Percentiles rank a stretch among this genome's conserved stretches.
phyloP scores from a whole-genome alignment of 2,888 invertebrate species.

The Panopea generosa region DNA sequence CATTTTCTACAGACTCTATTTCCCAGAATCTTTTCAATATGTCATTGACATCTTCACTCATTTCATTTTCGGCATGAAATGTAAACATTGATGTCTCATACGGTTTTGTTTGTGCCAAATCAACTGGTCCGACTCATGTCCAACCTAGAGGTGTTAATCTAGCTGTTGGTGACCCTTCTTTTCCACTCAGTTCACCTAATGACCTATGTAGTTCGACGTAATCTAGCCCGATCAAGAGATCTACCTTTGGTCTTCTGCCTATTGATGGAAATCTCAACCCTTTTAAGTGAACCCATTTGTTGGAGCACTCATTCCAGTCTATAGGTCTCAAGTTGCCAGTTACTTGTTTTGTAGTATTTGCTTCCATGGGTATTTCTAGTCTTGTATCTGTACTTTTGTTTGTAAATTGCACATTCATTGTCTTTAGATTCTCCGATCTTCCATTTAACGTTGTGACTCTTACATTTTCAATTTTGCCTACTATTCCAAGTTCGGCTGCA shows the following conservation, averaged over 20 bases:
- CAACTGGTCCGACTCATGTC: too few relatives aligned
- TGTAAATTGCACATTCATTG: slow-evolving; percentile 19
- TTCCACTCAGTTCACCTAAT: slow-evolving; percentile 34
- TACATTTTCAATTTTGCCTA: slow-evolving; percentile 17
- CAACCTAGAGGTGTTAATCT: slow-evolving; percentile 50
- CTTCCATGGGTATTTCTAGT: slow-evolving; percentile 1
- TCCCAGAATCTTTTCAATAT: slow-evolving; percentile 30
- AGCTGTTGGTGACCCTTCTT: slow-evolving; percentile 40
- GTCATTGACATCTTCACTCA: too few relatives aligned
- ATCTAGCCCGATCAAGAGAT: too few relatives aligned
- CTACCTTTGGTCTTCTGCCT: too few relatives aligned
- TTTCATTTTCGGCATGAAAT: background rate
- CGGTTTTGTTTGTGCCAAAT: background rate
- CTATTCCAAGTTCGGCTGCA: slow-evolving; percentile 21
- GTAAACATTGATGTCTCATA: background rate
- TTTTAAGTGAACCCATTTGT: slow-evolving; percentile 38
- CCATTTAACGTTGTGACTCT: slow-evolving; percentile 37
- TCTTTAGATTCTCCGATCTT: slow-evolving; percentile 27
- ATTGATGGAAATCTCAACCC: slow-evolving; percentile 42
- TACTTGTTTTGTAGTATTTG: slow-evolving; percentile 32
- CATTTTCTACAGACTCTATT: slow-evolving; percentile 12
- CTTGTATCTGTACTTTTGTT: slow-evolving; percentile 27
- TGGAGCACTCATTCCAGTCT: slow-evolving; percentile 35
- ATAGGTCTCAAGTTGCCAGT: slow-evolving; percentile 37
- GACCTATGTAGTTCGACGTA: slow-evolving; percentile 37